Evolutionary conservation across 1,140 invertebrate species (phyloP).

Genomic region (Cylas formicarius): DNA sequence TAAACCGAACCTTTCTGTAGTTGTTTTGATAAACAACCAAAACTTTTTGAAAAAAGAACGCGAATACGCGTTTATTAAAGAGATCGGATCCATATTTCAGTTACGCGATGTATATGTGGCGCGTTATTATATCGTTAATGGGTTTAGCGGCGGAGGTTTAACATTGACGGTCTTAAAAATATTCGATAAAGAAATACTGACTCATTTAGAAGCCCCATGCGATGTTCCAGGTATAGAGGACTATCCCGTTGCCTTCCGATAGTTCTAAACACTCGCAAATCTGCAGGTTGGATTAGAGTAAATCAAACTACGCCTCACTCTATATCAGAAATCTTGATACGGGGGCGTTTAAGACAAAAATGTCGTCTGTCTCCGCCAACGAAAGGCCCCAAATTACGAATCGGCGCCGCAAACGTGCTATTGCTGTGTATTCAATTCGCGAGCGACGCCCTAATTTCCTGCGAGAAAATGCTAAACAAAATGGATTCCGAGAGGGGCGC

Average conservation of each 20-base stretch:
- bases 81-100: constrained; percentile 47
- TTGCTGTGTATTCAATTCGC: constrained; percentile 42
- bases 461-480: constrained; percentile 51
- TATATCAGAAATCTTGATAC: constrained; percentile 11
- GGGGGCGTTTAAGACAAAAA: constrained; percentile 13
- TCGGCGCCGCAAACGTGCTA: constrained; percentile 33
- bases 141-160: constrained; percentile 56
- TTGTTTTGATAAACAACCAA: constrained; percentile 58
- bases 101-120: constrained; percentile 44
- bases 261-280: constrained; percentile 1
- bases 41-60: constrained; percentile 54
- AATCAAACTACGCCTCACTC: constrained; percentile 6
- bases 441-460: constrained; percentile 49
- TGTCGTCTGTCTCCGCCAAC: constrained; percentile 19
- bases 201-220: constrained; percentile 45
- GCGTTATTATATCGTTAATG: constrained; percentile 50
- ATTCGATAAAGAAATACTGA: constrained; percentile 31
- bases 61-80: constrained; percentile 52
- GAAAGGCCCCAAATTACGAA: constrained; percentile 36
- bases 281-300: constrained; percentile 18
- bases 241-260: background rate
- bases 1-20: constrained; percentile 18
- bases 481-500: constrained; percentile 56
- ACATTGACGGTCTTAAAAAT: constrained; percentile 56
- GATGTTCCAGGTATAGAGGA: constrained; percentile 40